Evolutionary conservation across 1,140 invertebrate species (phyloP), one percentile per base, ranked within the genome.

Genomic region (Pectinophora gossypiella): DNA sequence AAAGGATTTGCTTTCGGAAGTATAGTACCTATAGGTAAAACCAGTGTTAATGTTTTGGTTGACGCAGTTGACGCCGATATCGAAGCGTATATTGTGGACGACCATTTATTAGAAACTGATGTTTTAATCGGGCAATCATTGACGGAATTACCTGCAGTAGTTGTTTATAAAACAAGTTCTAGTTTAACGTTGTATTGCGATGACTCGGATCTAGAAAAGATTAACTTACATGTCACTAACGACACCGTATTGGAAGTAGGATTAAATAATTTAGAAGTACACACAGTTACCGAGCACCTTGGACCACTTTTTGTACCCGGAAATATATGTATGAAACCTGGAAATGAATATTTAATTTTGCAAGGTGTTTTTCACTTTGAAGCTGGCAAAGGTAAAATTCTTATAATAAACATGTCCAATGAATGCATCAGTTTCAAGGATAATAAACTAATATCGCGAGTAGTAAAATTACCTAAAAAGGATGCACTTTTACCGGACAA

Each of bases 1-100:
- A 56, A 44, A 32, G 54, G 48, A 3, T 56, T 50, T 50, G 47
- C 22, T 35, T 20, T 7, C 7, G 48, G 54, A 22, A 44, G 16
- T 21, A 12, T 46, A 10, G 4, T 10, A 20, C 54, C 54, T 15
- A 6, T 46, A 15, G 54, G 47, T 9, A 43, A 18, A 22, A 32
- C 20, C 4, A 3, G 1, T 10, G 18, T 56, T 6, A 35, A 10
- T 19, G 9, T 56, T 6, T 15, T 40, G 13, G 23, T 50, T 19
- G 54, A 50, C 19, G 19, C 23, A 20, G 40, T 56, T 21, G 19
- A 45, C 7, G 54, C 42, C 0, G 19, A 35, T 44, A 21, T 55
- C 2, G 22, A 43, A 15, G 46, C 35, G n/a, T 44, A 44, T 19
- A 19, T 56, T 1, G 47, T 50, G 1, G 6, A 19, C 1, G 48